phyloP scores from a whole-genome alignment of 2,888 invertebrate species.

The Lasioglossum vierecki region DNA sequence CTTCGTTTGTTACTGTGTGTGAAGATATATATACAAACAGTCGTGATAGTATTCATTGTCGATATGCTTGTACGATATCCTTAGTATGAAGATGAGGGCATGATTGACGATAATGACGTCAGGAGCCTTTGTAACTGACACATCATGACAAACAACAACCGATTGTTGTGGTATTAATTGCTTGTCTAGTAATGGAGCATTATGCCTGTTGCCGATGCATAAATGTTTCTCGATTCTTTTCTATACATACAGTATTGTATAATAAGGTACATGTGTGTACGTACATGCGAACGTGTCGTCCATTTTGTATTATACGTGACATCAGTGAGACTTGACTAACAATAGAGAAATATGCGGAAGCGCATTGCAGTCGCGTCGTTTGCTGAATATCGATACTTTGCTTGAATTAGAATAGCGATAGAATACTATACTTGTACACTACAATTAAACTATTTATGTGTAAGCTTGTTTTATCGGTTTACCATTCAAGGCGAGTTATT shows the following conservation, averaged over 20 bases:
- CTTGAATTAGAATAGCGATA: conserved; percentile 37
- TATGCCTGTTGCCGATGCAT: conserved; percentile 10
- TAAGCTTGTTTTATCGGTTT: background rate
- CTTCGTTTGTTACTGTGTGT: background rate
- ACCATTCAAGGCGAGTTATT: background rate
- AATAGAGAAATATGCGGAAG: conserved; percentile 59
- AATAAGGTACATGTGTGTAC: conserved; percentile 22
- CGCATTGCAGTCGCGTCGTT: conserved; percentile 38
- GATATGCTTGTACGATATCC: background rate
- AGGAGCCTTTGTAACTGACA: background rate
- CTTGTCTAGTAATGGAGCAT: conserved; percentile 5
- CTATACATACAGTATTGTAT: background rate
- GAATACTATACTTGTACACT: background rate
- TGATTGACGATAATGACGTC: conserved; percentile 8
- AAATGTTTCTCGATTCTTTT: conserved; percentile 7
- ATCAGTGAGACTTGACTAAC: conserved; percentile 36
- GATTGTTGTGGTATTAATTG: background rate
- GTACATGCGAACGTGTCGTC: conserved; percentile 35
- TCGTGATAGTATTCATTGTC: background rate
- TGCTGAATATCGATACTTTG: conserved; percentile 51
- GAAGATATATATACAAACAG: background rate
- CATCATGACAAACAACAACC: conserved; percentile 3
- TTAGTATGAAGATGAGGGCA: background rate
- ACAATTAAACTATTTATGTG: conserved; percentile 3
- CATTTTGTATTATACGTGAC: conserved; percentile 36